These are phyloP conservation scores for Gila robusta DNA, from an alignment of 2,797 vertebrate genomes.

Conservation along the genomic window DNA sequence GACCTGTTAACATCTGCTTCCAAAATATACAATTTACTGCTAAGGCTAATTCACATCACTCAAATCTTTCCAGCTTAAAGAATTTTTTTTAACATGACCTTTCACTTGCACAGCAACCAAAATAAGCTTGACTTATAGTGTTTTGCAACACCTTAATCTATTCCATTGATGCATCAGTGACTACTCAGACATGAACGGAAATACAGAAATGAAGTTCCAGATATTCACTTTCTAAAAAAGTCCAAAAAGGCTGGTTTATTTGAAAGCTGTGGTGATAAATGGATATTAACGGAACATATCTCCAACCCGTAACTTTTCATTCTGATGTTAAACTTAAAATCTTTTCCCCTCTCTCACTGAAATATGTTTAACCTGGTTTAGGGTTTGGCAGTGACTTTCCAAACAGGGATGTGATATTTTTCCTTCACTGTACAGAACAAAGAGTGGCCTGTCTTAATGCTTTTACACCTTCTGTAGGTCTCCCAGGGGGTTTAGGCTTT, in stretches of 20 bases:
- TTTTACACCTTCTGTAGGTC: conserved; percentile 75
- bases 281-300: conserved; percentile 62
- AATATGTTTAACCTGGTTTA: conserved; percentile 71
- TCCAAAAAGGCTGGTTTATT: conserved; percentile 54
- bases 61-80: neutral
- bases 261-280: conserved; percentile 56
- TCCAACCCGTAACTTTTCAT: conserved; percentile 67
- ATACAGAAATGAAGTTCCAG: neutral
- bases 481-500: conserved; percentile 71
- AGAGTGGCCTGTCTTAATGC: conserved; percentile 77
- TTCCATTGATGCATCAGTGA: neutral
- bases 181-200: neutral
- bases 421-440: conserved; percentile 72
- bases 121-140: neutral
- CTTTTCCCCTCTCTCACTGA: conserved; percentile 41
- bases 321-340: conserved; percentile 67
- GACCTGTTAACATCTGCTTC: conserved; percentile 24
- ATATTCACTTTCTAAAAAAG: neutral
- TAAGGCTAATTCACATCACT: conserved; percentile 28
- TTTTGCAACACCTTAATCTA: conserved; percentile 3
- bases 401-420: conserved; percentile 71
- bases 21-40: conserved; percentile 34
- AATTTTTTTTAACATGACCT: neutral
- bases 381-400: conserved; percentile 70
- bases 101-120: neutral